phyloP scores from a whole-genome alignment of 2,113 vertebrate species.

The Phylloscopus trochilus region DNA sequence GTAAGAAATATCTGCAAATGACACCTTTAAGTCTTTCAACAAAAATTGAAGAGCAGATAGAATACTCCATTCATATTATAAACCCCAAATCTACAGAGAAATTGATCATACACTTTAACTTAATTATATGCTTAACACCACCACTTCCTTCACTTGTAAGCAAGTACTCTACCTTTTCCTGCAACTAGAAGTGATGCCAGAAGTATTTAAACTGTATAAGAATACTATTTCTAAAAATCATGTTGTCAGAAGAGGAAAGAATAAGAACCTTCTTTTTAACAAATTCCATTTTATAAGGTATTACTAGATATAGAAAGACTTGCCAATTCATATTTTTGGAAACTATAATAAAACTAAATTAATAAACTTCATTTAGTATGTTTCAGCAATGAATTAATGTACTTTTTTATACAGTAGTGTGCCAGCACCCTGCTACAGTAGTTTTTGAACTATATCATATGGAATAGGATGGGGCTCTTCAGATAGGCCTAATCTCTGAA shows the following conservation, averaged over 20 bases:
- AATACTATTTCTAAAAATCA: background rate
- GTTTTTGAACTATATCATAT: background rate
- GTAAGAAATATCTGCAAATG: background rate
- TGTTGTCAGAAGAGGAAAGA: background rate
- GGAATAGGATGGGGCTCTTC: background rate
- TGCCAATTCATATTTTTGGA: background rate
- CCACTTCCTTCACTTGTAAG: background rate
- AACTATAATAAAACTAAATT: no score
- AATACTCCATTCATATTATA: background rate
- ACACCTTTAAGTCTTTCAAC: background rate
- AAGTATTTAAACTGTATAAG: background rate
- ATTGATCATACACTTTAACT: background rate
- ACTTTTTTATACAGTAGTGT: rapidly evolving
- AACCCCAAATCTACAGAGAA: background rate
- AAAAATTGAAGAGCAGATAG: background rate
- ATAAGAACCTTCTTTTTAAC: background rate
- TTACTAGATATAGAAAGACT: background rate
- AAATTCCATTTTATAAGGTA: background rate
- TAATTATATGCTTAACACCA: background rate
- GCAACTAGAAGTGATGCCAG: background rate
- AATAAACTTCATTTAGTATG: background rate
- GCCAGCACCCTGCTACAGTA: background rate
- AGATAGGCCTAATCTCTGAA: background rate
- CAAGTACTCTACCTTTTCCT: background rate
- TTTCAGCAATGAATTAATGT: background rate